Evolutionary conservation across 2,888 invertebrate genomes (phyloP).

Genomic region (Lepidonotus clava): DNA sequence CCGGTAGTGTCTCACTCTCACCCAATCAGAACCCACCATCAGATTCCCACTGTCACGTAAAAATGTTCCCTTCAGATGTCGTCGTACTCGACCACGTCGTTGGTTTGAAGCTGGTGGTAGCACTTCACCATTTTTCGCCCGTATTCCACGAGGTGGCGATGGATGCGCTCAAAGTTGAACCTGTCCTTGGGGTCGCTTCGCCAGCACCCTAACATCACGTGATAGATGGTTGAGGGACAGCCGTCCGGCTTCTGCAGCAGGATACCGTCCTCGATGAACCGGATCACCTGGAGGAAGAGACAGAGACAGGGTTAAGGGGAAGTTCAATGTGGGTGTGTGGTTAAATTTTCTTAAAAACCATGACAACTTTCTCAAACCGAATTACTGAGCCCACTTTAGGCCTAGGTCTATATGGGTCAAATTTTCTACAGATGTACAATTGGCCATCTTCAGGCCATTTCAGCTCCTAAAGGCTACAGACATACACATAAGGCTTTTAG

Average conservation of each 20-base stretch:
- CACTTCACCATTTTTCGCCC: conserved; percentile 62
- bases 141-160: conserved; percentile 75
- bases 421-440: no score
- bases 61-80: conserved; percentile 55
- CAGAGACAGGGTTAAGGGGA: not conserved
- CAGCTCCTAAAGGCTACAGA: no score
- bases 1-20: conserved; percentile 17
- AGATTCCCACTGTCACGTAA: conserved; percentile 54
- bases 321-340: not conserved
- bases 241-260: conserved; percentile 88
- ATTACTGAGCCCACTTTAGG: no score
- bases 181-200: conserved; percentile 85
- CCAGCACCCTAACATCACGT: conserved; percentile 80
- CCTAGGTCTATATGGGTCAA: no score
- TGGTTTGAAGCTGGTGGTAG: conserved; percentile 36
- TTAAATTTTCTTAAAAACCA: no score
- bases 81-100: conserved; percentile 47
- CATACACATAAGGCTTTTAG: no score
- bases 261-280: conserved; percentile 88
- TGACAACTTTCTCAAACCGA: no score
- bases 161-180: conserved; percentile 82
- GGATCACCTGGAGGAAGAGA: conserved; percentile 71
- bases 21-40: conserved; percentile 48
- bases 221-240: conserved; percentile 78
- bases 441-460: no score